Conservation (phyloP, 1,140 invertebrate genomes). For the Drosophila sturtevanti region DNA sequence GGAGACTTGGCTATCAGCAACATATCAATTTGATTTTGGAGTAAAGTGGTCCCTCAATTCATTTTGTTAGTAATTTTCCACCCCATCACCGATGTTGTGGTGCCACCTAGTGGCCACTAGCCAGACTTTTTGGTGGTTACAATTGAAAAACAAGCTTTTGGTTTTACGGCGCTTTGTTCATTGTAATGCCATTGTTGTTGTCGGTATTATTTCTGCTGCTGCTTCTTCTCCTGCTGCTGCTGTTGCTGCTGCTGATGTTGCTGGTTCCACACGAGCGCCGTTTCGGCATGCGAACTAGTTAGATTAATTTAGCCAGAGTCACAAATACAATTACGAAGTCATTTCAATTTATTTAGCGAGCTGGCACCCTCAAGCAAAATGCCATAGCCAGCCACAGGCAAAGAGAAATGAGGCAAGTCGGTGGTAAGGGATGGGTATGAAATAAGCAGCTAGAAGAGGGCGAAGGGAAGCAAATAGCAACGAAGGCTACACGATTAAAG, state of each 20-base stretch:
- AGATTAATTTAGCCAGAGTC: conserved; percentile 76
- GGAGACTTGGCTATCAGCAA: conserved; percentile 33
- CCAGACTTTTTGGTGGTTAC: conserved; percentile 10
- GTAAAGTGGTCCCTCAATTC: conserved; percentile 13
- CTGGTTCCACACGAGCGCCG: conserved; percentile 70
- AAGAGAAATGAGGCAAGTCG: conserved; percentile 7
- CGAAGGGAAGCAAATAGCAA: not conserved
- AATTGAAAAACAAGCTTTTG: conserved; percentile 78
- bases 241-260: conserved; percentile 35
- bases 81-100: conserved; percentile 29
- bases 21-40: conserved; percentile 56
- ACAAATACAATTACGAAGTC: conserved; percentile 78
- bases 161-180: conserved; percentile 74
- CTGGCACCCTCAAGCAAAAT: conserved; percentile 40
- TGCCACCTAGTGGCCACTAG: not conserved
- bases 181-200: conserved; percentile 13
- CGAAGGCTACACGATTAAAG: conserved; percentile 15
- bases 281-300: conserved; percentile 73
- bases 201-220: not conserved
- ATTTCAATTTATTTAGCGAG: conserved; percentile 78
- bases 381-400: conserved; percentile 23
- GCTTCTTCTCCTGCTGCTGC: conserved; percentile 27
- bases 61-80: conserved; percentile 49
- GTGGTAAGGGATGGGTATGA: conserved; percentile 30
- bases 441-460: not conserved